Evolutionary conservation across 1,140 invertebrate species (phyloP).

Genomic region (Drosophila repleta): DNA sequence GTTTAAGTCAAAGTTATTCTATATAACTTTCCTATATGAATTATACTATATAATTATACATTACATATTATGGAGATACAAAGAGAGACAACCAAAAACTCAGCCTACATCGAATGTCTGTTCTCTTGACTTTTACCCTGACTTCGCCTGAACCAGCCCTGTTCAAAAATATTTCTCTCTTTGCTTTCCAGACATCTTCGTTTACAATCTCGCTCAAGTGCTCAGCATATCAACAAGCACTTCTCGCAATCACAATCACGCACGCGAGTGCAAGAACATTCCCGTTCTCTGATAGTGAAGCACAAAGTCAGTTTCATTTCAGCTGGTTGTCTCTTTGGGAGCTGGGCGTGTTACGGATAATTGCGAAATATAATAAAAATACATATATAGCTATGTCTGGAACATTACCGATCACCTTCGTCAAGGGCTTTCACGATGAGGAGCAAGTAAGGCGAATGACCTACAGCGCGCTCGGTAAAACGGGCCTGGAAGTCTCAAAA

Average conservation of each 20-base stretch:
- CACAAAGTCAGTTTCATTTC: conserved; percentile 25
- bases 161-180: conserved; percentile 15
- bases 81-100: too few species aligned
- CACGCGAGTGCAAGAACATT: conserved; percentile 5
- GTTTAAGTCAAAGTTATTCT: too few species aligned
- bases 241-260: not conserved
- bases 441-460: conserved; percentile 85
- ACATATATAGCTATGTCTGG: conserved; percentile 52
- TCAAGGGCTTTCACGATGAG: conserved; percentile 86
- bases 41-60: too few species aligned
- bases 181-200: not conserved
- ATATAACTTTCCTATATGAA: too few species aligned
- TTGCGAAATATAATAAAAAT: conserved; percentile 5
- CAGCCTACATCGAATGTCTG: not conserved
- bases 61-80: too few species aligned
- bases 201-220: conserved; percentile 7
- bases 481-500: conserved; percentile 86
- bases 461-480: conserved; percentile 86
- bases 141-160: conserved; percentile 12
- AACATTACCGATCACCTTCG: conserved; percentile 85
- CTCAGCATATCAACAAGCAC: conserved; percentile 8
- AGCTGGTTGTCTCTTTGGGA: not conserved
- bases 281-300: conserved; percentile 17
- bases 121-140: not conserved
- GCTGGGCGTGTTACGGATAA: conserved; percentile 25